These are phyloP conservation scores for Melieria picta DNA, from an alignment of 2,888 invertebrate genomes.

Conservation along the genomic window DNA sequence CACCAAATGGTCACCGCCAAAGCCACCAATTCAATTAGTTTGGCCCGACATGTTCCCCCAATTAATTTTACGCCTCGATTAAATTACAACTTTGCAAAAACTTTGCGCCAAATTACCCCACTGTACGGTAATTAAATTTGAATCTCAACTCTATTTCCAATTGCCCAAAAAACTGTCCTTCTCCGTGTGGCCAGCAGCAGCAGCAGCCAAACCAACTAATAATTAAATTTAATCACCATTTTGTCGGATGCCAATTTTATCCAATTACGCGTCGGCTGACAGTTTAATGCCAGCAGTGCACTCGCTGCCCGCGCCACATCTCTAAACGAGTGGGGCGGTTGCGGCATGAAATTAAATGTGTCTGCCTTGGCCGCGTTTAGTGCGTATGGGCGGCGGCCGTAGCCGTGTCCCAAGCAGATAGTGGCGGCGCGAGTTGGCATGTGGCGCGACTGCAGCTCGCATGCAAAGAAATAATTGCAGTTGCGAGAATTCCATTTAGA, in stretches of 20 bases:
- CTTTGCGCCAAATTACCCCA: neutral
- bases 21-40: slow-evolving; percentile 20
- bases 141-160: slow-evolving; percentile 27
- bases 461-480: neutral
- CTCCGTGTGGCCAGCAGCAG: neutral
- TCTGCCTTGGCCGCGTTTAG: slow-evolving; percentile 23
- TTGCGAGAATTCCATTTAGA: neutral
- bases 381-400: neutral
- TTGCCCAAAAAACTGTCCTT: slow-evolving; percentile 18
- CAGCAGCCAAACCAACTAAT: slow-evolving; percentile 32
- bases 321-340: too few relatives aligned
- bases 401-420: neutral
- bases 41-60: neutral
- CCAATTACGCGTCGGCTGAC: slow-evolving; percentile 45
- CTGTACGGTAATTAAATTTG: slow-evolving; percentile 35
- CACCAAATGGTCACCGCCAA: neutral
- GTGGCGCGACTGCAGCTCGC: neutral
- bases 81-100: slow-evolving; percentile 1
- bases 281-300: too few relatives aligned
- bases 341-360: slow-evolving; percentile 35
- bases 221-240: slow-evolving; percentile 49
- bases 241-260: slow-evolving; percentile 47
- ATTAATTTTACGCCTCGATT: neutral
- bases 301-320: too few relatives aligned
- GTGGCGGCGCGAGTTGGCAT: slow-evolving; percentile 1